Base-by-base conservation (phyloP, 2,888 invertebrate species). In the Neoitamus cyanurus region DNA sequence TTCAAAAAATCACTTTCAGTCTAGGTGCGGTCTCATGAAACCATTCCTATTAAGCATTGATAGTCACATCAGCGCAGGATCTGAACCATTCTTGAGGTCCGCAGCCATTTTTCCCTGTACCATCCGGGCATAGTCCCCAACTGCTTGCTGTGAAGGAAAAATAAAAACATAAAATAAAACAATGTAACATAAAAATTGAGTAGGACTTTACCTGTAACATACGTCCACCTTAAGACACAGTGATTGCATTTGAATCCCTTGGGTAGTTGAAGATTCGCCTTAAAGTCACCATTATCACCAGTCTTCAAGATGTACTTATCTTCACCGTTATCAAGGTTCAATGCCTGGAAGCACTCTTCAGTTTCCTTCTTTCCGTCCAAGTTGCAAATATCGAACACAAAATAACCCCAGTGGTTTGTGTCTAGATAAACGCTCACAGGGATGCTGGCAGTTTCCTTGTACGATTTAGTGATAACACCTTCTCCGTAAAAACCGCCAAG, bases 141-240 rank as follows among this genome's bases (percentile, higher is more conserved):
- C 88, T 89, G 86, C 92, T 92, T 36, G 88, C 89, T 89, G 37
- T 15, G 37, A 30, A 30, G 5, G 1, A 80, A n/a, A 37, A 13
- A 42, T n/a, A n/a, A n/a, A n/a, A n/a, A n/a, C n/a, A n/a, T n/a
- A n/a, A n/a, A n/a, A n/a, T 13, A 20, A 73, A 48, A 75, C 4
- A 68, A 4, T 7, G 6, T 15, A 31, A 83, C 0, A 89, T 1
- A 13, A n/a, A 6, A 15, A 36, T 36, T 13, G 3, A 42, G 4
- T n/a, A 42, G n/a, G 1, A 15, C 13, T 42, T 70, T 31, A 87
- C 91, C 92, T 28, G 90, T 87, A 1, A 87, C 87, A 85, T 92
- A 93, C 34, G 91, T 89, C 93, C 93, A 93, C 85, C 92, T 90
- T 1, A 93, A 86, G 0, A 92, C 91, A 85, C 92, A 92, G 69